Conservation (phyloP, 2,797 vertebrate species). For the Odontamblyopus lacepedii region DNA sequence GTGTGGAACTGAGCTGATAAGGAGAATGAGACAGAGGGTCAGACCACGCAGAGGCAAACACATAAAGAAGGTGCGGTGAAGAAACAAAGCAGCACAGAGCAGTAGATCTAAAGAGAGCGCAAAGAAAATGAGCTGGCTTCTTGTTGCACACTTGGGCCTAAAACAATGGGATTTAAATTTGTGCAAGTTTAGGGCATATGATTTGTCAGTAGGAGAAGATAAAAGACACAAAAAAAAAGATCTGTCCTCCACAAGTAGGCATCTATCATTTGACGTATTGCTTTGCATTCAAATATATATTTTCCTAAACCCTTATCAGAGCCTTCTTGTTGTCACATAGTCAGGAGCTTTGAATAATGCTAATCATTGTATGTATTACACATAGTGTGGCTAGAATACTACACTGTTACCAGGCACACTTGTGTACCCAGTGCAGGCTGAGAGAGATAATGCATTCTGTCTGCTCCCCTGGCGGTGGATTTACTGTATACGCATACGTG, state of each 20-base stretch:
- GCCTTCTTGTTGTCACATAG: not conserved
- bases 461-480: slow-evolving; percentile 5
- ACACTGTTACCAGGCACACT: slow-evolving; percentile 6
- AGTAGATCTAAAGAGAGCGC: slow-evolving; percentile 11
- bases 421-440: not conserved
- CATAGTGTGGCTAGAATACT: not conserved
- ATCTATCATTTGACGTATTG: not conserved
- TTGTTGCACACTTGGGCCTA: slow-evolving; percentile 25
- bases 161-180: not conserved
- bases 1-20: slow-evolving; percentile 29
- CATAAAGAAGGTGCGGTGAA: slow-evolving; percentile 21
- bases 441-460: slow-evolving; percentile 26
- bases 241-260: too few relatives aligned
- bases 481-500: slow-evolving; percentile 11
- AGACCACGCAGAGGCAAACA: slow-evolving; percentile 16
- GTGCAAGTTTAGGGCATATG: not conserved
- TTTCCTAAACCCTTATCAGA: not conserved
- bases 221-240: not conserved
- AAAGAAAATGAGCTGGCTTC: slow-evolving; percentile 23
- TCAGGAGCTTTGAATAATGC: not conserved
- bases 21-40: slow-evolving; percentile 17
- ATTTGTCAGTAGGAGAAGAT: not conserved
- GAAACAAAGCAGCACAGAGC: slow-evolving; percentile 32
- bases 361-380: too few relatives aligned
- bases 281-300: not conserved